A percentile compares a stretch with the other conserved stretches of the same genome.
These are phyloP conservation scores for Poecilus cupreus DNA, from an alignment of 2,888 invertebrate genomes.

Conservation along the genomic window DNA sequence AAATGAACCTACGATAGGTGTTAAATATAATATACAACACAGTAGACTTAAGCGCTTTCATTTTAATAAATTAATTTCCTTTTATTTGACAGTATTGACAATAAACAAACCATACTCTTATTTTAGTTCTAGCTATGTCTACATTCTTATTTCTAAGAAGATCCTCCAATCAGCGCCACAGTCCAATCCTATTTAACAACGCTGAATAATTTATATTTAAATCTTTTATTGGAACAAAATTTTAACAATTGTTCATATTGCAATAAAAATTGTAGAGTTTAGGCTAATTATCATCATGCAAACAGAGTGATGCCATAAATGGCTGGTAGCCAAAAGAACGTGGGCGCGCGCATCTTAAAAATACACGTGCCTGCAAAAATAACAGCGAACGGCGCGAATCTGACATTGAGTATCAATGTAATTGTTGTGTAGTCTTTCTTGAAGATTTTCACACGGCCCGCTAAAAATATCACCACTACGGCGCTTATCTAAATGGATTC, in stretches of 20 bases:
- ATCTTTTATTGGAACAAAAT: too few species aligned
- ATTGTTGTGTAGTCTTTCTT: slow-evolving; percentile 31
- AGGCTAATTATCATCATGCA: slow-evolving; percentile 21
- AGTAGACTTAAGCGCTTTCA: too few species aligned
- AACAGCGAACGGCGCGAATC: slow-evolving; percentile 31
- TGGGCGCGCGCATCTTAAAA: slow-evolving; percentile 55
- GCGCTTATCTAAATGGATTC: neutral
- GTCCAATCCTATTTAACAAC: too few species aligned
- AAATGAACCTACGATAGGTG: too few species aligned
- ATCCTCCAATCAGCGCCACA: too few species aligned
- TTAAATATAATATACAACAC: too few species aligned
- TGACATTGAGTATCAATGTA: slow-evolving; percentile 53
- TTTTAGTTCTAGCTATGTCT: too few species aligned
- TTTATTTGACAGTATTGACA: too few species aligned
- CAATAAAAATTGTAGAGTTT: neutral
- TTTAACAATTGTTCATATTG: neutral
- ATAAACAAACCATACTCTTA: too few species aligned
- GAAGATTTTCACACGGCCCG: slow-evolving; percentile 23
- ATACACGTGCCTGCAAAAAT: slow-evolving; percentile 54
- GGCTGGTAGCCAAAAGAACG: slow-evolving; percentile 48
- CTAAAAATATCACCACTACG: neutral
- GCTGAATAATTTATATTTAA: too few species aligned
- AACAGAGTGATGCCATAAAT: slow-evolving; percentile 46
- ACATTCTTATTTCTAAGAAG: too few species aligned
- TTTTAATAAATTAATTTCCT: too few species aligned